phyloP scores from a whole-genome alignment of 2,797 vertebrate genomes.

The Pseudomugil gertrudae region DNA sequence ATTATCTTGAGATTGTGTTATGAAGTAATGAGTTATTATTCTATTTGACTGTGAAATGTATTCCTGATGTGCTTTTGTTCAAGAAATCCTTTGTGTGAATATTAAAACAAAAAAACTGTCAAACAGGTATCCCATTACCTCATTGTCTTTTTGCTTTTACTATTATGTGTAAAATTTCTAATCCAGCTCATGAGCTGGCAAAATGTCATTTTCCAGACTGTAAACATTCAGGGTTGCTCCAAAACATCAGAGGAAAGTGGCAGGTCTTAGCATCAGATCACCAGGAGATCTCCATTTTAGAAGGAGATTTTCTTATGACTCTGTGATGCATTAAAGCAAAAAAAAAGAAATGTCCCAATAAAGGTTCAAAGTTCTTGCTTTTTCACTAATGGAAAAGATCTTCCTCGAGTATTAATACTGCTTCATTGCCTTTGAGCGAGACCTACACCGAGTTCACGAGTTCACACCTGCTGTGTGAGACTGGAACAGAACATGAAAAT shows the following conservation, averaged over 20 bases:
- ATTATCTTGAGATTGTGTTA: not conserved
- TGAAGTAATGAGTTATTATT: not conserved
- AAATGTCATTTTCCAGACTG: not conserved
- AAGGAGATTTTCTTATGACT: slow-evolving; percentile 9
- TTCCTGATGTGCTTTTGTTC: not conserved
- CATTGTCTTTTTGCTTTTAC: not conserved
- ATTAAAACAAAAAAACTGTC: not conserved
- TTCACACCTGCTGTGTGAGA: slow-evolving; percentile 27
- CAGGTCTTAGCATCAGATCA: slow-evolving; percentile 17
- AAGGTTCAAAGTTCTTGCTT: not conserved
- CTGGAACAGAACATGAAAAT: slow-evolving; percentile 20
- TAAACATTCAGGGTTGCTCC: slow-evolving; percentile 8
- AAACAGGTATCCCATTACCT: not conserved
- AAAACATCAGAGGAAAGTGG: slow-evolving; percentile 29
- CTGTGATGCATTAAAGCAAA: slow-evolving; percentile 26
- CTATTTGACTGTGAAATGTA: not conserved
- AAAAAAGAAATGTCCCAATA: slow-evolving; percentile 21
- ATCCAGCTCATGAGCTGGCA: not conserved
- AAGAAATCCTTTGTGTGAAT: not conserved
- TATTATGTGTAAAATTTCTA: not conserved
- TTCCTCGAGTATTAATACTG: slow-evolving; percentile 20
- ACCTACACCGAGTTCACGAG: slow-evolving; percentile 36
- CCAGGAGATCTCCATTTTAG: slow-evolving; percentile 6
- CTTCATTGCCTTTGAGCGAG: slow-evolving; percentile 18
- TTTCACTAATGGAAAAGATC: slow-evolving; percentile 33